phyloP scores from a whole-genome alignment of 2,797 vertebrate genomes.

The Hyperoplus immaculatus region DNA sequence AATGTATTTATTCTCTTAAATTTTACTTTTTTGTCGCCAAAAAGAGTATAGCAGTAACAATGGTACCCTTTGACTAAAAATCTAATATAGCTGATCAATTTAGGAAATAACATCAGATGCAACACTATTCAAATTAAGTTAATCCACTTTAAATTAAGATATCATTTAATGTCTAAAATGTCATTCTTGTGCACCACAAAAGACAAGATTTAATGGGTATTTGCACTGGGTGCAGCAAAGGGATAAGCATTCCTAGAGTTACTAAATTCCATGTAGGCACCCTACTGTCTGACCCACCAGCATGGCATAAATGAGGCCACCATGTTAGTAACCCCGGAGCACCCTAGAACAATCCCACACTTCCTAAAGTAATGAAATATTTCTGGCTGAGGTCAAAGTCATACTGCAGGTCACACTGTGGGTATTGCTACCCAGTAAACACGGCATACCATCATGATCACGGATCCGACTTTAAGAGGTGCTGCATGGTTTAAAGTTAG shows the following conservation, averaged over 20 bases:
- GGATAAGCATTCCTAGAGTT: constrained; percentile 73
- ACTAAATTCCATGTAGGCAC: constrained; percentile 73
- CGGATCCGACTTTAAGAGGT: constrained; percentile 57
- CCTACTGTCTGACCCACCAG: constrained; percentile 66
- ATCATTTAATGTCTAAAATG: constrained; percentile 5
- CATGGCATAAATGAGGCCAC: constrained; percentile 56
- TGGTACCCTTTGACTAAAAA: not conserved
- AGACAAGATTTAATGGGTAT: constrained; percentile 13
- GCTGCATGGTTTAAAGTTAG: constrained; percentile 60
- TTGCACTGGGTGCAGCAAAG: constrained; percentile 51
- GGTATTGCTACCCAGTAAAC: constrained; percentile 50
- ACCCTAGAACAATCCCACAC: constrained; percentile 23
- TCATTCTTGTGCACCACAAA: constrained; percentile 5
- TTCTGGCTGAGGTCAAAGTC: constrained; percentile 67
- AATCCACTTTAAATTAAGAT: constrained; percentile 2
- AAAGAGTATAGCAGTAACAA: not conserved
- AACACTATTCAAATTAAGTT: not conserved
- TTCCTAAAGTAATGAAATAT: constrained; percentile 61
- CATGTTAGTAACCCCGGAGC: constrained; percentile 51
- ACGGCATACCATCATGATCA: constrained; percentile 51
- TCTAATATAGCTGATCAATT: not conserved
- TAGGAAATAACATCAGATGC: not conserved
- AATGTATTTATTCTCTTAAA: not conserved
- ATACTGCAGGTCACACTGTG: constrained; percentile 44
- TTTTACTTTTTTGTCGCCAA: constrained; percentile 1